Percentiles rank a stretch among this genome's conserved stretches.
Evolutionary conservation across 2,888 invertebrate genomes (phyloP).

Genomic region (Aspidiotus rigidus): DNA sequence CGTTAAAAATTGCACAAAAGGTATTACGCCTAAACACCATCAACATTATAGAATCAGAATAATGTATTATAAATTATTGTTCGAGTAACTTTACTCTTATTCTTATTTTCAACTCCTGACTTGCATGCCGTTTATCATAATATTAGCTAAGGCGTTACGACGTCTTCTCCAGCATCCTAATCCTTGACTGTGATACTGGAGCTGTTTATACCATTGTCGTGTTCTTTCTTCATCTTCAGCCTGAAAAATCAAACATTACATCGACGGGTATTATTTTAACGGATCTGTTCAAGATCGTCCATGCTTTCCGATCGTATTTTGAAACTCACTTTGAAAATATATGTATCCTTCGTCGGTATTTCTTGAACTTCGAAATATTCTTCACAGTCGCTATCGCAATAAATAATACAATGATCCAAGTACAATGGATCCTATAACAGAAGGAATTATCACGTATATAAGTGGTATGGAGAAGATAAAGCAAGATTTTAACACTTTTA

Average conservation of each 20-base stretch:
- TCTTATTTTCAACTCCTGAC: neutral
- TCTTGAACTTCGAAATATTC: constrained; percentile 94
- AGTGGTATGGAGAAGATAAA: no score
- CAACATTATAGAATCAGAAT: no score
- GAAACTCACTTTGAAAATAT: constrained; percentile 74
- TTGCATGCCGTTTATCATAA: constrained; percentile 76
- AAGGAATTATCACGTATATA: neutral
- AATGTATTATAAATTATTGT: no score
- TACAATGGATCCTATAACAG: constrained; percentile 66
- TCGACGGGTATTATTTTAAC: no score
- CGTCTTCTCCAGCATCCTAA: constrained; percentile 87
- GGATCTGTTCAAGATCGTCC: constrained; percentile 1
- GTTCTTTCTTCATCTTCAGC: constrained; percentile 81
- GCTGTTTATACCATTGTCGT: constrained; percentile 77
- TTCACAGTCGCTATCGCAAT: constrained; percentile 75
- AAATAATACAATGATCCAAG: constrained; percentile 83
- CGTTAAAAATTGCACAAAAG: no score
- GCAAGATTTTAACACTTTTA: no score
- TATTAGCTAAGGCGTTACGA: constrained; percentile 88
- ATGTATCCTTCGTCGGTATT: constrained; percentile 82
- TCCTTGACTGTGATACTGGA: constrained; percentile 84
- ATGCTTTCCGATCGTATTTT: neutral
- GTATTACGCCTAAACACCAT: no score
- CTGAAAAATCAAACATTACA: constrained; percentile 49
- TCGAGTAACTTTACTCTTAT: no score